Evolutionary conservation across 2,888 invertebrate species (phyloP).

Genomic region (Barypeithes pellucidus): DNA sequence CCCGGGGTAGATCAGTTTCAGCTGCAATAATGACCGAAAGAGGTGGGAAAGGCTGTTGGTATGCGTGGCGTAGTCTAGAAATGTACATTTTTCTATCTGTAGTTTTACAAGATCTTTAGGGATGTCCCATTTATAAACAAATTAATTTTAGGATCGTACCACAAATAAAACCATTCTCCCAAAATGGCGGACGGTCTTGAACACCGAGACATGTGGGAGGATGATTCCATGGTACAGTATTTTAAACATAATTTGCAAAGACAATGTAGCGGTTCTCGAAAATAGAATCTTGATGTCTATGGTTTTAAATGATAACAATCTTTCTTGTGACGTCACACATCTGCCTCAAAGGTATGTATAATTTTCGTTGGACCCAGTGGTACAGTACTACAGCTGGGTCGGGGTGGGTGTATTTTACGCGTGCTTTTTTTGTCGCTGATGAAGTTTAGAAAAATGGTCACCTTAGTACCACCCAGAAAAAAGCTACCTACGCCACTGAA

Average conservation of each 20-base stretch:
- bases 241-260: constrained; percentile 65
- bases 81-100: too few species aligned
- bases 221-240: constrained; percentile 63
- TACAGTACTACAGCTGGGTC: too few species aligned
- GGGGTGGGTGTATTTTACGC: too few species aligned
- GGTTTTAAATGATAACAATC: constrained; percentile 57
- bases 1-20: too few species aligned
- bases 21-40: too few species aligned
- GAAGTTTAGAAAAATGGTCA: too few species aligned
- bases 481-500: too few species aligned
- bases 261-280: constrained; percentile 67
- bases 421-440: too few species aligned
- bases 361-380: not conserved
- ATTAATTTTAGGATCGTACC: constrained; percentile 53
- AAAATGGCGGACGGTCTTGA: constrained; percentile 65
- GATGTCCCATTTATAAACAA: not conserved
- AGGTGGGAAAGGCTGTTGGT: too few species aligned
- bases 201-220: constrained; percentile 66
- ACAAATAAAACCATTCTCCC: constrained; percentile 52
- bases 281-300: constrained; percentile 65
- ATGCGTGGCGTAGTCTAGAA: too few species aligned
- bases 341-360: constrained; percentile 56
- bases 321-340: constrained; percentile 61
- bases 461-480: too few species aligned
- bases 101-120: too few species aligned